These are phyloP conservation scores for Trachops cirrhosus DNA, from an alignment of 2,797 vertebrate species.

Conservation along the genomic window DNA sequence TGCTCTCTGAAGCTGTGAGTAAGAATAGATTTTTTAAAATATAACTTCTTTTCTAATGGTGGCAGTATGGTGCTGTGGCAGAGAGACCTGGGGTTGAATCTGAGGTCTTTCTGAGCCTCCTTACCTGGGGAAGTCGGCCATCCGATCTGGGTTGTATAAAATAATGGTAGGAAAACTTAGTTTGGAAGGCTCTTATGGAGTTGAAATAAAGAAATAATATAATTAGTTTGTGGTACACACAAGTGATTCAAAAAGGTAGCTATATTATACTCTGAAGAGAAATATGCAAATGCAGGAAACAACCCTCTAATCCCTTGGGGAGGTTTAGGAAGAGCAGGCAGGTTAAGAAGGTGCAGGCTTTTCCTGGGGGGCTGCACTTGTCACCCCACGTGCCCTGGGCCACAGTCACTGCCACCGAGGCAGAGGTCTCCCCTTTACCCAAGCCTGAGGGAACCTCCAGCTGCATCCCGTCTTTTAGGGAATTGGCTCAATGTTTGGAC, in stretches of 20 bases:
- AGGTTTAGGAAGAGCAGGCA: background rate
- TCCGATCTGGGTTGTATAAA: background rate
- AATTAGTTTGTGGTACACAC: background rate
- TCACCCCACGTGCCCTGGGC: too few species aligned
- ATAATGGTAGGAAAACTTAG: background rate
- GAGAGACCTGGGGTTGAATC: background rate
- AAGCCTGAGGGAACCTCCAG: background rate
- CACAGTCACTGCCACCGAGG: background rate
- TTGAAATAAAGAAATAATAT: background rate
- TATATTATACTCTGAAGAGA: background rate
- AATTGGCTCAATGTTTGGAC: constrained; percentile 6
- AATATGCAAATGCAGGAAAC: background rate
- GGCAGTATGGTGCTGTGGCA: background rate
- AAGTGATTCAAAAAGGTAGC: background rate
- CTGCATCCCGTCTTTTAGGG: background rate
- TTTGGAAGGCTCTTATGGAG: background rate
- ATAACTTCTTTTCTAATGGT: background rate
- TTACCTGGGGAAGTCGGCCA: background rate
- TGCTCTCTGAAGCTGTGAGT: background rate
- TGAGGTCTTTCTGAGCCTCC: background rate
- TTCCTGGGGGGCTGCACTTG: background rate
- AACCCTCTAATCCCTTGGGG: background rate
- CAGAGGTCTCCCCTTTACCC: constrained; percentile 40
- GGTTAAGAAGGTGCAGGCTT: background rate
- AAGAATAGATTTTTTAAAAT: background rate